These are phyloP conservation scores for Axinella damicornis DNA, from an alignment of 37 sponge, comb jelly and placozoan genomes.

Conservation along the genomic window DNA sequence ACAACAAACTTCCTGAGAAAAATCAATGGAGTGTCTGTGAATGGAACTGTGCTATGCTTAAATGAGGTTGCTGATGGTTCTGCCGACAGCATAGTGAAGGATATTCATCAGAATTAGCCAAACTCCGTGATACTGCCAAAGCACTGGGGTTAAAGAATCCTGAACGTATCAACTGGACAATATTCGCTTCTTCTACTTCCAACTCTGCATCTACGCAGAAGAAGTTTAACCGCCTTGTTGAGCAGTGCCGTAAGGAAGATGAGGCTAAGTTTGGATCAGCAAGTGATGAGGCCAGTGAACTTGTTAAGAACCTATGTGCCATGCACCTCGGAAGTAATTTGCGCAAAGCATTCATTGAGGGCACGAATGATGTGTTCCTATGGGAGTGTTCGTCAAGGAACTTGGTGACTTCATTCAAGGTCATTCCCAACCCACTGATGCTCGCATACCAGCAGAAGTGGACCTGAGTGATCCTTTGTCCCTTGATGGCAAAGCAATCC, in stretches of 20 bases:
- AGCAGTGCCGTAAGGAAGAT: no score
- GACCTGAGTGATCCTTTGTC: no score
- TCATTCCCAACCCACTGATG: no score
- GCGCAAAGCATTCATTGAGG: conserved; percentile 6
- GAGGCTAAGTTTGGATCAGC: no score
- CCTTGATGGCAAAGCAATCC: no score
- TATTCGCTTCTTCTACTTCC: conserved; percentile 35
- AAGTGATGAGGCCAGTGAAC: not conserved
- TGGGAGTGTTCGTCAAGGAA: no score
- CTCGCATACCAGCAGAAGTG: no score
- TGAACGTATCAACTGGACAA: no score
- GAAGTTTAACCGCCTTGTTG: conserved; percentile 10
- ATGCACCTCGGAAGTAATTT: conserved; percentile 49
- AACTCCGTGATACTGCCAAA: not conserved
- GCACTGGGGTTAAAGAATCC: not conserved
- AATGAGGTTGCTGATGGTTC: conserved; percentile 32
- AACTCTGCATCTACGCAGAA: conserved; percentile 23
- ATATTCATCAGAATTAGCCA: not conserved
- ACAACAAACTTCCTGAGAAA: conserved; percentile 30
- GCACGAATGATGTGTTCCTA: not conserved
- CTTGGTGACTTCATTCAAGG: no score
- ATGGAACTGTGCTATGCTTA: conserved; percentile 27
- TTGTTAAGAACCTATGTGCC: conserved; percentile 37
- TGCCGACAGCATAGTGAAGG: not conserved
- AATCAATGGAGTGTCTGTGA: conserved; percentile 20